phyloP scores from a whole-genome alignment of 2,113 vertebrate species.

The Cairina moschata region DNA sequence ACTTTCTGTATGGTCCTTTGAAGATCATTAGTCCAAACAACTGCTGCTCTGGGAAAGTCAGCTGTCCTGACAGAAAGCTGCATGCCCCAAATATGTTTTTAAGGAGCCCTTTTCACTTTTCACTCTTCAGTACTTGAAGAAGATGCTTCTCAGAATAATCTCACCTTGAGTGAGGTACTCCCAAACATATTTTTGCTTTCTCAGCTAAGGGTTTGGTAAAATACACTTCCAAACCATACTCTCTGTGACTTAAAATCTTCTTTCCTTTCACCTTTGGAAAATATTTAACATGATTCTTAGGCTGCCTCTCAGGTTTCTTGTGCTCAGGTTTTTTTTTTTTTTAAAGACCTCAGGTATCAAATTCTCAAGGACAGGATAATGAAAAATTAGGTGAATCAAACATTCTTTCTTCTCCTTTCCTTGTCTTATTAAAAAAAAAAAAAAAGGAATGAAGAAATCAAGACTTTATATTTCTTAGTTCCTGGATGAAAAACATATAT shows the following conservation, averaged over 20 bases:
- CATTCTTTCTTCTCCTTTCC: not conserved
- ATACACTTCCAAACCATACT: not conserved
- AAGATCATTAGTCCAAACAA: slow-evolving; percentile 27
- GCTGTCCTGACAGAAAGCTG: not conserved
- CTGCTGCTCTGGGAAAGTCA: slow-evolving; percentile 10
- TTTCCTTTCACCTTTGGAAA: not conserved
- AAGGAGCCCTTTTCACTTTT: not conserved
- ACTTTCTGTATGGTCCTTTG: slow-evolving; percentile 28
- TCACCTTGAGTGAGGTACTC: not conserved
- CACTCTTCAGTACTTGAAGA: not conserved
- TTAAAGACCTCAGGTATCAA: not conserved
- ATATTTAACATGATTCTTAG: not conserved
- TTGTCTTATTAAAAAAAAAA: not conserved
- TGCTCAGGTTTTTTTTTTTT: not conserved
- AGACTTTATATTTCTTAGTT: not conserved
- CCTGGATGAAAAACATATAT: not conserved
- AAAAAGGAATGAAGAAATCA: not conserved
- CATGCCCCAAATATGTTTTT: not conserved
- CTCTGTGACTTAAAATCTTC: not conserved
- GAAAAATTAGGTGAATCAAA: not conserved
- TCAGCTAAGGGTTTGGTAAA: not conserved
- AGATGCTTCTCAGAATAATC: not conserved
- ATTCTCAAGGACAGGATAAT: not conserved
- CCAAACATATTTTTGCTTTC: not conserved
- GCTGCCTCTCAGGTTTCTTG: not conserved